Evolutionary conservation across 2,113 vertebrate genomes (phyloP).

Genomic region (Brachionichthys hirsutus): DNA sequence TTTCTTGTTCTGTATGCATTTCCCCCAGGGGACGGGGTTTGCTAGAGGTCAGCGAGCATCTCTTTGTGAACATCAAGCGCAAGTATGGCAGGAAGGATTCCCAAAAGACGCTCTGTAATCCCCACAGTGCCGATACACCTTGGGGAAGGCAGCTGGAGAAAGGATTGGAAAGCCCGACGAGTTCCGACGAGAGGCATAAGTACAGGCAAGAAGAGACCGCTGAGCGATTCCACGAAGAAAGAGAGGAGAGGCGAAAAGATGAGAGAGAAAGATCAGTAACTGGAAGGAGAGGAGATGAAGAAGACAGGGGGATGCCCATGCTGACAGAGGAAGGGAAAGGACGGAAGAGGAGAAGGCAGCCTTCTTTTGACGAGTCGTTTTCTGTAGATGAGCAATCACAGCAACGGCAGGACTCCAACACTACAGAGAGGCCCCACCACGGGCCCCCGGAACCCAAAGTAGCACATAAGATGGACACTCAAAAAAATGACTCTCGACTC

Average conservation of each 20-base stretch:
- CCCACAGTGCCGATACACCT: conserved; percentile 80
- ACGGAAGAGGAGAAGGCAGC: conserved; percentile 89
- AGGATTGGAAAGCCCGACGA: conserved; percentile 79
- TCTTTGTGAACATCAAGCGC: conserved; percentile 84
- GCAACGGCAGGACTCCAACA: conserved; percentile 77
- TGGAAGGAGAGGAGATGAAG: conserved; percentile 75
- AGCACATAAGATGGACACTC: conserved; percentile 81
- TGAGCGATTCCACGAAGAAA: conserved; percentile 66
- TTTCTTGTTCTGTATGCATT: conserved; percentile 44
- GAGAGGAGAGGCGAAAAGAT: conserved; percentile 72
- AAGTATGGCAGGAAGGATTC: conserved; percentile 91
- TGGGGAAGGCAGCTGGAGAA: conserved; percentile 88
- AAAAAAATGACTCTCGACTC: conserved; percentile 76
- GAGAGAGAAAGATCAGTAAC: conserved; percentile 67
- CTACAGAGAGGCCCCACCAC: conserved; percentile 78
- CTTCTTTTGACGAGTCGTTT: conserved; percentile 80
- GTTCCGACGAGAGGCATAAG: conserved; percentile 84
- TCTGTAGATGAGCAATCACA: conserved; percentile 80
- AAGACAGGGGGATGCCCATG: conserved; percentile 82
- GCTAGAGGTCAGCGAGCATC: conserved; percentile 84
- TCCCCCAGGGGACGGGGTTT: conserved; percentile 80
- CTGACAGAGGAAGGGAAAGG: conserved; percentile 85
- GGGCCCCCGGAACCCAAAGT: conserved; percentile 79
- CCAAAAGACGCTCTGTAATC: conserved; percentile 77
- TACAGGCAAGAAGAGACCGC: conserved; percentile 77